Evolutionary conservation across 2,113 vertebrate species (phyloP), one percentile per base, ranked within the genome.

Genomic region (Pampusana beccarii): DNA sequence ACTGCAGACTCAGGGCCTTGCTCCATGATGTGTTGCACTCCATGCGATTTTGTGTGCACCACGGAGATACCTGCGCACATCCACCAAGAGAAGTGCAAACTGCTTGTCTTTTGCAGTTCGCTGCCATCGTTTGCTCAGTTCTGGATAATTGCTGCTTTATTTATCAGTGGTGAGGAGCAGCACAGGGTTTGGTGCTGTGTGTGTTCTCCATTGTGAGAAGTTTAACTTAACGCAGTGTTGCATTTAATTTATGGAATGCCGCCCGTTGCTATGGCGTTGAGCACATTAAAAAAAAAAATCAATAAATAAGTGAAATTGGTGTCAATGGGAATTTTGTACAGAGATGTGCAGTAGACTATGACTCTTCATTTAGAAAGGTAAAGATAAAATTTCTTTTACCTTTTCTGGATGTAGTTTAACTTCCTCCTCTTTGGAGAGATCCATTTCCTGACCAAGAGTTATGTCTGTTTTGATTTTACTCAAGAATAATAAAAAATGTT

Each of bases 261-360:
- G 93, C 83, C 91, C 21, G 86, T 97, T 97, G 93, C 90, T 95
- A 97, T 96, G 95, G 92, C 57, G 28, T 75, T 90, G 79, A 78
- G 57, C 88, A 86, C 95, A 91, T 95, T 95, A 81, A 96, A 95
- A 86, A 81, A 73, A 21, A 21, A 94, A 96, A 46, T 97, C 95
- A 96, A 96, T 97, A 96, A 96, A 96, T 97, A 97, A 97, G 94
- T 92, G 88, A 90, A 96, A 97, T 97, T 95, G 95, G 92, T 95
- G 96, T 93, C 91, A 95, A 94, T 95, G 95, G 93, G 84, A 95
- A 88, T 96, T 96, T 96, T 93, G 90, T 75, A 86, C 86, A 51
- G 90, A 92, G 83, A 84, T 66, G 90, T 94, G 90, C 79, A 64
- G 75, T 85, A 84, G 86, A 88, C 53, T 79, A 91, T 36, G 84